Base-by-base conservation (phyloP, 2,113 vertebrate genomes). In the Butorides virescens region DNA sequence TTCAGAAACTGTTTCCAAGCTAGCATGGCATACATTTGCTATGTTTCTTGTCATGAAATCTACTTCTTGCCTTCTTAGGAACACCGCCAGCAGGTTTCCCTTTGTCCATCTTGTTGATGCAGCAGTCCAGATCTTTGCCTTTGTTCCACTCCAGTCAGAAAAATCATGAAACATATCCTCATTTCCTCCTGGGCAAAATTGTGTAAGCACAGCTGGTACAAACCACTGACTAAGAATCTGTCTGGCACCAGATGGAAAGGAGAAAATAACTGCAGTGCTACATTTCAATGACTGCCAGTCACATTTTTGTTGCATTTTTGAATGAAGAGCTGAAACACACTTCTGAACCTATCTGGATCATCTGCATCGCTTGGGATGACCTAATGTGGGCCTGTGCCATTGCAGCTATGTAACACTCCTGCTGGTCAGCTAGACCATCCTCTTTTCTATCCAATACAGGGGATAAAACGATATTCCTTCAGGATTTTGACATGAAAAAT, bases 91-190 rank as follows among this genome's bases (percentile, higher is more conserved):
- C 46, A 91, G 59, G 36, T 86, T 91, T 84, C 78, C 21, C 36
- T 82, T 76, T 46, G 72, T 56, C 75, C 77, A 17, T 22, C 6
- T 3, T 46, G 18, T 10, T 86, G 73, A 78, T 93, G 65, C 85
- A 36, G 42, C 73, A 84, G 61, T 53, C 66, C 89, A 96, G 91
- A 73, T 85, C 81, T 95, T 95, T 82, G 49, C 49, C 74, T 83
- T 71, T 80, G 42, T 61, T 88, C 68, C 49, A 53, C 7, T 62
- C 58, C 47, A 62, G 47, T 23, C 58, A 92, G 39, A 88, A 73
- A 83, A 95, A 86, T 42, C 62, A 62, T 4, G 0, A 15, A 59
- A 86, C 37, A 42, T 83, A 92, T 94, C 42, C 74, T 73, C 32
- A 39, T 86, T 19, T 80, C 86, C 53, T 91, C 13, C 2, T 52